Base-by-base conservation (phyloP, 2,888 invertebrate species). In the Cerceris ruficornis region DNA sequence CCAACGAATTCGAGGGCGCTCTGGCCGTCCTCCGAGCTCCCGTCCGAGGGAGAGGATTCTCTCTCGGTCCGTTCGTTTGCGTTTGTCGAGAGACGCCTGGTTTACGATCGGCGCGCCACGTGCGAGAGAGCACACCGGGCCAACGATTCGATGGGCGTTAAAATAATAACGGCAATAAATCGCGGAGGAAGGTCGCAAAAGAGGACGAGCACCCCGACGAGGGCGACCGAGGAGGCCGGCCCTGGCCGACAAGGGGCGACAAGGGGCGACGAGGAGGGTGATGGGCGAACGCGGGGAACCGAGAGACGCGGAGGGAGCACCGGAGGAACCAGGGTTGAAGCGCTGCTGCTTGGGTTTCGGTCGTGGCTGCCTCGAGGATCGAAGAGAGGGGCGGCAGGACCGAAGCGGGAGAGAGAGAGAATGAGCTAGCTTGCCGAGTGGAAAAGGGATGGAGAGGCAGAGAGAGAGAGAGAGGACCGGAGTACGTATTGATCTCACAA, bases 401-500 rank as follows among this genome's bases (percentile, higher is more conserved):
- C 73, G 72, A 69, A 59, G 57, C 64, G 69, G 64, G 64, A 52
- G 75, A 69, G 69, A 62, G 70, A 62, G 55, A 61, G 57, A 69
- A n/a, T 41, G 60, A 41, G 17, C 8, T 41, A n/a, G 65, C n/a
- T 59, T 9, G n/a, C 11, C 46, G 60, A 43, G 60, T n/a, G 60
- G 6, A 15, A 61, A 46, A 61, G 60, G 14, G n/a, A 66, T 43
- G 46, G 50, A 72, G 73, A 60, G 77, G 69, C 72, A 58, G 66
- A 67, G 72, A 70, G 70, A 68, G 55, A 43, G 74, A 60, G 69
- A 62, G 60, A 72, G 77, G 64, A 64, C 77, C 76, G 81, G 85
- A 86, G 87, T 87, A 88, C 84, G 88, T 89, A 89, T 89, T 88
- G 89, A 89, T 89, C 85, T 88, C 86, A 73, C 86, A 81, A 82